These are phyloP conservation scores for Peromyscus eremicus DNA, from an alignment of 2,797 vertebrate species.

Conservation along the genomic window DNA sequence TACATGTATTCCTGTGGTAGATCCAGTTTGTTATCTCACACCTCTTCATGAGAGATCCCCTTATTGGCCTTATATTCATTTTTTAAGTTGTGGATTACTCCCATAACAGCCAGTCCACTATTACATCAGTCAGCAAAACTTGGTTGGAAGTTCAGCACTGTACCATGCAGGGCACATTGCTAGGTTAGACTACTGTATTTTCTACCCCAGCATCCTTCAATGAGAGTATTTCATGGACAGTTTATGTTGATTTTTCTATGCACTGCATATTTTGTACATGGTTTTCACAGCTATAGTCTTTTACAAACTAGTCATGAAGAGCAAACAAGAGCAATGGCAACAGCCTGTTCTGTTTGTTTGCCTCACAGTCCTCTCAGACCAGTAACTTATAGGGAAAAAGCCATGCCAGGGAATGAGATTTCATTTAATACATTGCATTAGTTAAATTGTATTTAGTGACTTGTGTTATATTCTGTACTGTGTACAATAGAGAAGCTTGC, in stretches of 20 bases:
- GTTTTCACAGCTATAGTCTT: not conserved
- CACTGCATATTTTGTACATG: not conserved
- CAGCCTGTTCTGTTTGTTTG: not conserved
- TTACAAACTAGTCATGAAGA: not conserved
- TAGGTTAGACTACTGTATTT: not conserved
- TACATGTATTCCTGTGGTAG: not conserved
- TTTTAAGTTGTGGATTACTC: not conserved
- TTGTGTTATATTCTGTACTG: conserved; percentile 94
- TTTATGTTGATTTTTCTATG: no score
- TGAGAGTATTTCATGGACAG: no score
- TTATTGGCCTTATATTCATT: not conserved
- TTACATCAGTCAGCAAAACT: not conserved
- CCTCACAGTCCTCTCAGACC: not conserved
- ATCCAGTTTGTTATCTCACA: not conserved
- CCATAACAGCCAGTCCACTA: not conserved
- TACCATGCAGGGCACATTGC: not conserved
- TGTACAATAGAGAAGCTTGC: conserved; percentile 97
- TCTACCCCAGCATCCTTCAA: not conserved
- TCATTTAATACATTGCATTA: not conserved
- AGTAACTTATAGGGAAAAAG: not conserved
- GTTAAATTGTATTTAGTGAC: not conserved
- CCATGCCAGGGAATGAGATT: not conserved
- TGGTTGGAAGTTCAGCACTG: not conserved
- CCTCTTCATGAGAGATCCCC: not conserved
- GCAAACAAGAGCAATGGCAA: not conserved